Conservation (phyloP, 2,113 vertebrate species). For the Periophthalmus modestus region DNA sequence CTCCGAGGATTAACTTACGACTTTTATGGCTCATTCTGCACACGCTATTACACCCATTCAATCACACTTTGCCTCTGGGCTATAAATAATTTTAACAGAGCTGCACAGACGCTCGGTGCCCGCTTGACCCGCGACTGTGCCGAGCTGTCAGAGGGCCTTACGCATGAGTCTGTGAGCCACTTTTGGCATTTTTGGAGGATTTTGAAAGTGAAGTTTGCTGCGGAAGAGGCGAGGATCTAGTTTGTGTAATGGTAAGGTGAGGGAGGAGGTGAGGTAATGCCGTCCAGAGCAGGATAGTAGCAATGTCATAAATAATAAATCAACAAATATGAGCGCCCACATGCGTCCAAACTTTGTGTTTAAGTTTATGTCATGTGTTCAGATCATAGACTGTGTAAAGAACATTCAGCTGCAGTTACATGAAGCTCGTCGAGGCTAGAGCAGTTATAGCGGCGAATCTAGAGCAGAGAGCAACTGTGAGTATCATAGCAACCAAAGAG, state of each 20-base stretch:
- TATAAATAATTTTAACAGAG: constrained; percentile 66
- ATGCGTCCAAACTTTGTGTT: not conserved
- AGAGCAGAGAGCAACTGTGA: no score
- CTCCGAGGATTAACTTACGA: constrained; percentile 68
- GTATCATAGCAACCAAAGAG: no score
- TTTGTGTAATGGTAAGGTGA: constrained; percentile 49
- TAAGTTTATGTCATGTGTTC: no score
- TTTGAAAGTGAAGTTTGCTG: constrained; percentile 54
- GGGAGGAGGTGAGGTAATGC: constrained; percentile 72
- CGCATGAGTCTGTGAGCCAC: constrained; percentile 46
- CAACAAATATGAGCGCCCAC: not conserved
- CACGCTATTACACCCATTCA: constrained; percentile 66
- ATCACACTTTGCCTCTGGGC: constrained; percentile 61
- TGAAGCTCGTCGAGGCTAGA: no score
- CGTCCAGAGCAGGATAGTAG: constrained; percentile 40
- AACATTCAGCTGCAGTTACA: no score
- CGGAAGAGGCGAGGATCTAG: constrained; percentile 28
- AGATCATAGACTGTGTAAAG: no score
- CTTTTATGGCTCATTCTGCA: constrained; percentile 67
- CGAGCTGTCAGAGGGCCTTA: constrained; percentile 46
- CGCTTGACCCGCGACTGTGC: constrained; percentile 48
- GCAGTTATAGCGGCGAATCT: no score
- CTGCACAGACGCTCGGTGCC: constrained; percentile 9
- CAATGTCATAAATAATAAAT: constrained; percentile 14
- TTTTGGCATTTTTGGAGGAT: constrained; percentile 45